phyloP scores from a whole-genome alignment of 2,888 invertebrate genomes.

The Tipula confusa region DNA sequence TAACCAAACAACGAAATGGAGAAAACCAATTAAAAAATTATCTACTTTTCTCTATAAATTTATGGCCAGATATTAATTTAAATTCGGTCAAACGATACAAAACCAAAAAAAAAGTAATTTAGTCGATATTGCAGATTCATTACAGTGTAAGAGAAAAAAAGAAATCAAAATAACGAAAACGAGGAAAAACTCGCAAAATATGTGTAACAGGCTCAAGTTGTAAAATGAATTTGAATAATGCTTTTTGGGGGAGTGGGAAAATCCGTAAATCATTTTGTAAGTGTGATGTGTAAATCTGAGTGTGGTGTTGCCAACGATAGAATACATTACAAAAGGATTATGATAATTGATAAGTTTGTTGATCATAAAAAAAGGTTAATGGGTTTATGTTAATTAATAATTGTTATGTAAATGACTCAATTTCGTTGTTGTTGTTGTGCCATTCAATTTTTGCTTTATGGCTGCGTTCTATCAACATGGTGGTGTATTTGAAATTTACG shows the following conservation, averaged over 20 bases:
- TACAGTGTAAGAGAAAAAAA: no score
- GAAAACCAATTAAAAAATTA: not conserved
- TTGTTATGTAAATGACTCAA: not conserved
- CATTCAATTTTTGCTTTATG: not conserved
- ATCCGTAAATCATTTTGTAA: not conserved
- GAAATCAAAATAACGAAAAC: no score
- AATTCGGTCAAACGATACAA: not conserved
- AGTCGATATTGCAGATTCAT: no score
- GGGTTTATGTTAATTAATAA: not conserved
- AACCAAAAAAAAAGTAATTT: no score
- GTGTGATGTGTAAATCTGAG: no score
- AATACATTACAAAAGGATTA: constrained; percentile 15
- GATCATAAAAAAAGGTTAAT: constrained; percentile 16
- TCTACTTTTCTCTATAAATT: not conserved
- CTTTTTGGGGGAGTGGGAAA: no score
- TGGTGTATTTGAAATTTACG: not conserved
- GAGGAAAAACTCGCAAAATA: not conserved
- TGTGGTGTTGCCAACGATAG: not conserved
- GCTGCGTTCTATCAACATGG: not conserved
- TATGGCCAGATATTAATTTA: not conserved
- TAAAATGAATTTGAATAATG: not conserved
- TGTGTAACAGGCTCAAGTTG: not conserved
- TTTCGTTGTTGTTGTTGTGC: not conserved
- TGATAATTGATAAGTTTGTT: constrained; percentile 14
- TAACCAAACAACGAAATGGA: not conserved